Percentiles rank a stretch among this genome's conserved stretches.
These are phyloP conservation scores for Neoscelio sp. DNA, from an alignment of 2,888 invertebrate genomes.

Conservation along the genomic window DNA sequence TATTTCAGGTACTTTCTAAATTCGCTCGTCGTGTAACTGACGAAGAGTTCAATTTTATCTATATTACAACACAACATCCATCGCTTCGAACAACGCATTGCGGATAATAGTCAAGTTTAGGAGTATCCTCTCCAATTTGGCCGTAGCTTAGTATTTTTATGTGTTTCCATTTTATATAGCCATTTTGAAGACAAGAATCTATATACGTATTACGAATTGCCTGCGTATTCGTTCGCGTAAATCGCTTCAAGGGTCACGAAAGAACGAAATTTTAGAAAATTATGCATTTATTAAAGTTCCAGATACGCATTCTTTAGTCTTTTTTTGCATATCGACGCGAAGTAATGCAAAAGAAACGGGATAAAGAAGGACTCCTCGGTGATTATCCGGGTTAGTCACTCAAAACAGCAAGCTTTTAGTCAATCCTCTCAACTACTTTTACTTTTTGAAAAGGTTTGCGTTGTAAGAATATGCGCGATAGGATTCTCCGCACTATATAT, in stretches of 20 bases:
- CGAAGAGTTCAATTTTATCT: conserved; percentile 36
- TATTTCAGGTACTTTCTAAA: conserved; percentile 45
- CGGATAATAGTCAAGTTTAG: too few relatives aligned
- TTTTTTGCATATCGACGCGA: conserved; percentile 19
- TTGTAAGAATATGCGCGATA: conserved; percentile 48
- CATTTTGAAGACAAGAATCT: too few relatives aligned
- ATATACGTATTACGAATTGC: too few relatives aligned
- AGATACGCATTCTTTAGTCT: too few relatives aligned
- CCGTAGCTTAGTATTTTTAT: too few relatives aligned
- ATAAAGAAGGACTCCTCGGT: conserved; percentile 31
- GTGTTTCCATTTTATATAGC: too few relatives aligned
- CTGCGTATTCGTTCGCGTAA: too few relatives aligned
- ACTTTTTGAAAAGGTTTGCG: conserved; percentile 45
- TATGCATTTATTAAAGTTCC: too few relatives aligned
- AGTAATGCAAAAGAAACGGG: conserved; percentile 26
- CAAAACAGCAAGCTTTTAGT: conserved; percentile 64
- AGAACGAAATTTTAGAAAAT: too few relatives aligned
- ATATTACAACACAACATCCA: conserved; percentile 13
- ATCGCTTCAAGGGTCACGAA: too few relatives aligned
- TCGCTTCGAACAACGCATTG: background rate
- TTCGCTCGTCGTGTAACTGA: conserved; percentile 20
- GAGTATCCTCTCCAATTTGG: too few relatives aligned
- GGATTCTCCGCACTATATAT: conserved; percentile 31
- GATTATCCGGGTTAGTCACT: conserved; percentile 57
- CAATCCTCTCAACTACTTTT: conserved; percentile 57